Evolutionary conservation across 2,888 invertebrate genomes (phyloP).

Genomic region (Syrphus vitripennis): DNA sequence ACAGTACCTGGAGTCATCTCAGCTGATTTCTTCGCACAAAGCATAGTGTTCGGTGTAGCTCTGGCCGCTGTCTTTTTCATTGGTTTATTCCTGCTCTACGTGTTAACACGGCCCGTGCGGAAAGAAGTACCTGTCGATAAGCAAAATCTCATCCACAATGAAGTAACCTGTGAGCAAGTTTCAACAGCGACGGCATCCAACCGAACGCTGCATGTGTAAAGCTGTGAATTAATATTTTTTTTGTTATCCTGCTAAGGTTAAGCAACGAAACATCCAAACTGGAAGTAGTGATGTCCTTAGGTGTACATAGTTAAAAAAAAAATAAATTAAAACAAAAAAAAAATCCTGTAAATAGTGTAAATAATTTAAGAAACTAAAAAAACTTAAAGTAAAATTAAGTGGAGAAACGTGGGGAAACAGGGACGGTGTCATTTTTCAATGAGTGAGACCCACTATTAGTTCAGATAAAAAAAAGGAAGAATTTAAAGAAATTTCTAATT

Average conservation of each 20-base stretch:
- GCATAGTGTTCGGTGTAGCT: slow-evolving; percentile 72
- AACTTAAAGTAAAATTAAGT: slow-evolving; percentile 21
- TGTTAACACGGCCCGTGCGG: slow-evolving; percentile 72
- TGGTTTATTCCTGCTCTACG: slow-evolving; percentile 72
- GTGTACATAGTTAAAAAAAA: slow-evolving; percentile 62
- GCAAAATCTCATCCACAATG: slow-evolving; percentile 74
- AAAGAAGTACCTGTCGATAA: slow-evolving; percentile 74
- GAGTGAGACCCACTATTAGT: slow-evolving; percentile 56
- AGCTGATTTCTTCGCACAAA: slow-evolving; percentile 67
- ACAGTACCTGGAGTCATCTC: slow-evolving; percentile 52
- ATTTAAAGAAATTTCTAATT: slow-evolving; percentile 37
- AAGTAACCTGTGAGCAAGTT: slow-evolving; percentile 73
- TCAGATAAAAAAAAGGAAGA: slow-evolving; percentile 9
- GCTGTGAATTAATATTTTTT: slow-evolving; percentile 20
- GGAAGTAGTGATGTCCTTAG: slow-evolving; percentile 67
- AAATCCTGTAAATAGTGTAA: slow-evolving; percentile 68
- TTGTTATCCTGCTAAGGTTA: slow-evolving; percentile 49
- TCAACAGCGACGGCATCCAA: slow-evolving; percentile 64
- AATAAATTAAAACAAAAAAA: slow-evolving; percentile 37
- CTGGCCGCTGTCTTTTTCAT: slow-evolving; percentile 73
- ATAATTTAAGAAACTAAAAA: slow-evolving; percentile 61
- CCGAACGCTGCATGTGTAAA: slow-evolving; percentile 75
- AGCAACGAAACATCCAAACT: slow-evolving; percentile 66
- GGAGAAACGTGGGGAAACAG: slow-evolving; percentile 39
- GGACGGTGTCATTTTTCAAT: slow-evolving; percentile 19